Percentiles rank a stretch among this genome's conserved stretches.
These are phyloP conservation scores for Drosophila nigromelanica DNA, from an alignment of 1,140 invertebrate species.

Conservation along the genomic window DNA sequence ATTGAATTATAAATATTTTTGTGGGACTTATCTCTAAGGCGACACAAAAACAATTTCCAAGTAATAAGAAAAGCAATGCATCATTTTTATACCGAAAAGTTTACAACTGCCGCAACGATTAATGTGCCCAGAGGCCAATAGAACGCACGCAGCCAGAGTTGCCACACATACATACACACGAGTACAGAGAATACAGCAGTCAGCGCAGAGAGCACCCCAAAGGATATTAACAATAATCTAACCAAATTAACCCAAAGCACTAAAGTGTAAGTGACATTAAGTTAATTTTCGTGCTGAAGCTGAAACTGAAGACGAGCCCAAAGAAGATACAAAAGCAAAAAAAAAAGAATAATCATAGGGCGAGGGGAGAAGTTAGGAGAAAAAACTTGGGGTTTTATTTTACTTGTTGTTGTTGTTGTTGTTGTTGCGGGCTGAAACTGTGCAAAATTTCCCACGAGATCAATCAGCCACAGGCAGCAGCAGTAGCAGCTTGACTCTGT, in stretches of 20 bases:
- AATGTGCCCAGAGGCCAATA: constrained; percentile 55
- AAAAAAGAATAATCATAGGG: constrained; percentile 40
- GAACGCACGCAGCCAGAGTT: constrained; percentile 15
- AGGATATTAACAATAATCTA: constrained; percentile 83
- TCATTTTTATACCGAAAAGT: constrained; percentile 75
- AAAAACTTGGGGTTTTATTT: constrained; percentile 60
- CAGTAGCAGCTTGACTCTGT: constrained; percentile 32
- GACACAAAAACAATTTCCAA: constrained; percentile 51
- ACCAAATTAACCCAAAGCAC: constrained; percentile 83
- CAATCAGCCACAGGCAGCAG: constrained; percentile 75
- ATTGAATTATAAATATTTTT: constrained; percentile 20
- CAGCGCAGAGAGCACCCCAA: constrained; percentile 64
- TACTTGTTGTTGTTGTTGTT: constrained; percentile 43
- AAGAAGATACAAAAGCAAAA: constrained; percentile 40
- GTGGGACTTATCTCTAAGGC: constrained; percentile 30
- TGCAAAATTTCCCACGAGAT: constrained; percentile 82
- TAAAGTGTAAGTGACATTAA: constrained; percentile 83
- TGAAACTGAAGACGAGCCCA: constrained; percentile 34
- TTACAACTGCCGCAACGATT: constrained; percentile 67
- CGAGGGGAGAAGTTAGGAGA: constrained; percentile 7
- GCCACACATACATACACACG: constrained; percentile 7
- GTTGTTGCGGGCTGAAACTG: constrained; percentile 66
- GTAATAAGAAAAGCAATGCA: constrained; percentile 59
- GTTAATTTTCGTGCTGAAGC: constrained; percentile 75
- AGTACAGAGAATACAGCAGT: neutral